phyloP scores from a whole-genome alignment of 2,888 invertebrate genomes.

The Chaetoderma sp. region DNA sequence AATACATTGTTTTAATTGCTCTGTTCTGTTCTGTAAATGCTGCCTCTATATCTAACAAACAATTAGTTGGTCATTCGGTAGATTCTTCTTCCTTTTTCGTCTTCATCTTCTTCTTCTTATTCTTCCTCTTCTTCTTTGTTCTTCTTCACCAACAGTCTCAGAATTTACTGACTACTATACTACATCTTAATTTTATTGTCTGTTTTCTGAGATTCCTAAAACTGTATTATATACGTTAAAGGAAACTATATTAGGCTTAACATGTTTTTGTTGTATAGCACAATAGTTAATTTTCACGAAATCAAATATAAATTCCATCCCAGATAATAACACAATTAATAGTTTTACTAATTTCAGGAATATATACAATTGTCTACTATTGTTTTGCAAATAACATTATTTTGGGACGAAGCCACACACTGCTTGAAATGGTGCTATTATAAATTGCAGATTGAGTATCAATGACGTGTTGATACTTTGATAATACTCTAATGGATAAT shows the following conservation, averaged over 20 bases:
- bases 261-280: background rate
- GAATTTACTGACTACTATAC: background rate
- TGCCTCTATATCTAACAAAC: too few species aligned
- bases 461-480: too few species aligned
- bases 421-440: too few species aligned
- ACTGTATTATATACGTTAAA: background rate
- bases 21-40: too few species aligned
- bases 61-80: too few species aligned
- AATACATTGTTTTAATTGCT: too few species aligned
- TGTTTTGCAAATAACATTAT: too few species aligned
- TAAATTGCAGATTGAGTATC: too few species aligned
- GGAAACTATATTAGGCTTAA: background rate
- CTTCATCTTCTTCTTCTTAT: background rate
- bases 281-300: background rate
- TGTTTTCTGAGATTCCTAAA: constrained; percentile 2
- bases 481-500: too few species aligned
- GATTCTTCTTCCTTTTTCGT: background rate
- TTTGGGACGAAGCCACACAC: too few species aligned
- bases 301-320: background rate
- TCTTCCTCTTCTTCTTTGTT: background rate
- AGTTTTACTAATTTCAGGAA: background rate
- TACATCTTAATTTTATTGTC: background rate
- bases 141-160: background rate
- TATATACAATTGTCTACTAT: background rate
- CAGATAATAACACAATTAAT: background rate